Evolutionary conservation across 2,113 vertebrate genomes (phyloP), one percentile per base, ranked within the genome.

Genomic region (Ictalurus furcatus): DNA sequence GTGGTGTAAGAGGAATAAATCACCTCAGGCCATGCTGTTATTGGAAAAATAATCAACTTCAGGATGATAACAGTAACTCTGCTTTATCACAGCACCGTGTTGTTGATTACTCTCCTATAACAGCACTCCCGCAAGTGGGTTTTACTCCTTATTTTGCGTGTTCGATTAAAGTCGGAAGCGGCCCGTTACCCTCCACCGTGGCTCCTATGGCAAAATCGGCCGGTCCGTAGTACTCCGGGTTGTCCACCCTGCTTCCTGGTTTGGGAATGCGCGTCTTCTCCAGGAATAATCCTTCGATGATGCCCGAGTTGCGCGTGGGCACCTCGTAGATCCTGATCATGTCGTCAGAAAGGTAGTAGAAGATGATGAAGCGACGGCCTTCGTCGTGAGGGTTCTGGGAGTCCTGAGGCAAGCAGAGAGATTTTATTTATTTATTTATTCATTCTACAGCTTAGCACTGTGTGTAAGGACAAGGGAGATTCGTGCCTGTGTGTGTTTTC

Each of bases 291-390:
- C 98, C 98, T 44, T 95, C 96, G 0, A 94, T 94, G 92, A 97
- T 96, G n/a, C 97, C 98, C 0, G 97, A 97, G 92, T 98, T 99
- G 19, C 89, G 94, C 30, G 93, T 83, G 8, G 95, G 93, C 6
- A 93, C 97, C 86, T 99, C 98, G 85, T 96, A 99, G 93, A 99
- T 97, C 91, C 97, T 96, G 87, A 99, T 96, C 82, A 93, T 97
- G 92, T 99, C 97, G 17, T 96, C 89, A 0, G 97, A 94, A 54
- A 98, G 95, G 93, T 94, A 97, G 90, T 97, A 99, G 19, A 96
- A 97, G 80, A 99, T 92, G 84, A 99, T 91, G 87, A 99, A 99
- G 19, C 58, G 94, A 0, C 98, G 96, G 6, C 90, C 94, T 74
- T 93, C 95, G 56, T 99, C 97, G 82, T 95, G 93, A 0, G 95